These are phyloP conservation scores for Petrolisthes cinctipes DNA, from an alignment of 2,888 invertebrate genomes.

Conservation along the genomic window DNA sequence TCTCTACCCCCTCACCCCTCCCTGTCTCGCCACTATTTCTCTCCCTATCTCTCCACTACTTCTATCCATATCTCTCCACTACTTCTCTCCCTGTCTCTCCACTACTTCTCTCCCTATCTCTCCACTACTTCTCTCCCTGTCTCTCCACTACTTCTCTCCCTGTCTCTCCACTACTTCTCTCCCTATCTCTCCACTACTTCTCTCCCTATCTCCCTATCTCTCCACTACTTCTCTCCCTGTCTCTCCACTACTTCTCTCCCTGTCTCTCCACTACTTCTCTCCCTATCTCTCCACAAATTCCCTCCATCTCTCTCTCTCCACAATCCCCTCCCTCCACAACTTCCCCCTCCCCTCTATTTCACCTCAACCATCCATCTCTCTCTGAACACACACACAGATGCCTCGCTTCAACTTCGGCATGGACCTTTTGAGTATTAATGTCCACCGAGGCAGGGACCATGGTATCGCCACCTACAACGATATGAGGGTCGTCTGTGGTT, in stretches of 20 bases:
- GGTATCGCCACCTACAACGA: slow-evolving; percentile 55
- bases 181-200: no score
- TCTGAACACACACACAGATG: slow-evolving; percentile 39
- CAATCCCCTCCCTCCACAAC: background rate
- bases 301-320: background rate
- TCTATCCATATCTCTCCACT: background rate
- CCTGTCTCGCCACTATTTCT: no score
- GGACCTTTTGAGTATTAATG: slow-evolving; percentile 64
- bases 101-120: no score
- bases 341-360: background rate
- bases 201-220: no score
- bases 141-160: no score
- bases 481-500: slow-evolving; percentile 59
- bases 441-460: slow-evolving; percentile 64
- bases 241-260: no score
- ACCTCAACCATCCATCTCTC: background rate
- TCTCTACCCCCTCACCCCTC: background rate
- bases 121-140: background rate
- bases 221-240: no score
- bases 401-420: slow-evolving; percentile 50
- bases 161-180: no score
- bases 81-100: background rate
- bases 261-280: no score
- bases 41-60: background rate
- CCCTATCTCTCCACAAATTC: no score